Evolutionary conservation across 1,140 invertebrate genomes (phyloP), one percentile per base, ranked within the genome.

Genomic region (Diabrotica virgifera): DNA sequence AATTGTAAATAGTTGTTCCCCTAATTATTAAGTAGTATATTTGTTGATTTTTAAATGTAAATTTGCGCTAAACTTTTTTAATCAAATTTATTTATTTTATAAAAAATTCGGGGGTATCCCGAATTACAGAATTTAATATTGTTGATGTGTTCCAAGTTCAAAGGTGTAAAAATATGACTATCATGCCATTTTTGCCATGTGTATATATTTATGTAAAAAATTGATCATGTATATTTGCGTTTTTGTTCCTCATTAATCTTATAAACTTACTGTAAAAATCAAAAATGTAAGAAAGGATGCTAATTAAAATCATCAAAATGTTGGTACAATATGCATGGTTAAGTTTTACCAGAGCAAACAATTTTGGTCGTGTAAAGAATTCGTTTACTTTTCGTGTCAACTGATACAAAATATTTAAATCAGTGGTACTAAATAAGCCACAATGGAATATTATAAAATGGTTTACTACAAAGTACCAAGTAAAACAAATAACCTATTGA

Each of bases 81-180:
- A 59, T 51, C 40, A n/a, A 24, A 50, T 52, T 60, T 51, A 60
- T 60, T 60, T 60, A 60, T 60, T 60, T 60, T 46, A 46, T 46
- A 46, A 46, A 46, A 5, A n/a, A 46, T 46, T 46, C 40, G 8
- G 8, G n/a, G 5, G 11, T 24, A 24, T 24, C 24, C 24, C 53
- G n/a, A 24, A 55, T 55, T 14, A 14, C 53, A 36, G 52, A 62
- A 62, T 54, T 62, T 62, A 62, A 54, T 13, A 9, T 52, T 62
- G 60, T 62, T 62, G 36, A 62, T 62, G 60, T 62, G 60, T 62
- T 62, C 60, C 52, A 62, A 46, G n/a, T 46, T 8, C 40, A n/a
- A 46, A 46, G 40, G n/a, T 46, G 40, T 46, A 46, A 46, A 46
- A 46, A 46, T 46, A 10, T 46, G 40, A 46, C 40, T 46, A 46